Evolutionary conservation across 2,797 vertebrate species (phyloP), one percentile per base, ranked within the genome.

Genomic region (Vespertilio murinus): DNA sequence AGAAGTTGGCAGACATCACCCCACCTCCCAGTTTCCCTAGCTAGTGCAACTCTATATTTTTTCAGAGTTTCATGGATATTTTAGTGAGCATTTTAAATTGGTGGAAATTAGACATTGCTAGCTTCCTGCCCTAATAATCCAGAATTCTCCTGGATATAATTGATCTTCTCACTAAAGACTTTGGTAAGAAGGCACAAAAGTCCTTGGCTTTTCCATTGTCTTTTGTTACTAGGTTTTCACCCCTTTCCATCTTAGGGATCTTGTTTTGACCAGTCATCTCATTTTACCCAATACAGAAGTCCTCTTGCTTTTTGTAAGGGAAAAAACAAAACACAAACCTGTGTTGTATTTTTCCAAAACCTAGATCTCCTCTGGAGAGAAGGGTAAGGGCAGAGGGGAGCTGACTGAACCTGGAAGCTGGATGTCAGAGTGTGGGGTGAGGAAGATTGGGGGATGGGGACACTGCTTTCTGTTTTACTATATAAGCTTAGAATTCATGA

Each of bases 251-350:
- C 30, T 49, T 77, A 22, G n/a, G 56, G 13, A 90, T 18, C 35
- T 69, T 86, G 47, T 91, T 96, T 86, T 95, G 47, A 88, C 9
- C 8, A 40, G 64, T 86, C 33, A 81, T 88, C 33, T 91, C 20
- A 65, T 94, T 95, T 93, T 74, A 92, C 11, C 30, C 35, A 83
- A 54, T 40, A 65, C 9, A 86, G 45, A 40, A 85, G 45, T 80
- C 30, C 69, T 90, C 30, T 82, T 91, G 61, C 16, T 89, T 80
- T 94, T 89, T 30, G 4, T 93, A 65, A 80, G 25, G 89, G 83
- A 91, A n/a, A 65, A 65, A 17, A 12, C 11, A 25, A 59, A 23
- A 23, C 54, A 56, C 54, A 56, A 56, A 56, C 54, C n/a, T 61
- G n/a, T 69, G 33, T 81, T 81, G 12, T 47, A 80, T 64, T 86